Base-by-base conservation (phyloP, 2,113 vertebrate genomes). In the Cyanistes caeruleus region DNA sequence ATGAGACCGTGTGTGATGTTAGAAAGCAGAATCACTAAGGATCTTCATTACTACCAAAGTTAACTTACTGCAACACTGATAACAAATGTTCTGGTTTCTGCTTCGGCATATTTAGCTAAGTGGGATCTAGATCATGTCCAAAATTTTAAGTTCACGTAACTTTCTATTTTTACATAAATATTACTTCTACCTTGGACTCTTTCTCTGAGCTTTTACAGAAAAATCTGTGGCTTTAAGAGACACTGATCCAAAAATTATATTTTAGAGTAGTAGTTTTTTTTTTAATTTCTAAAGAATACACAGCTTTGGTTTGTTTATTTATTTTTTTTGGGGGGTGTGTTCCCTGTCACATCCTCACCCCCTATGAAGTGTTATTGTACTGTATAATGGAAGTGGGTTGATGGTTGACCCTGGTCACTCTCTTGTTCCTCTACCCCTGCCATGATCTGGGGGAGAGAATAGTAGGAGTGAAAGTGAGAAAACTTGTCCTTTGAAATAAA, bases 321-420 rank as follows among this genome's bases (percentile, higher is more conserved):
- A 0, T 6, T 78, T 67, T 65, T 74, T 80, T 35, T 11, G 2
- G 3, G 2, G 4, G 11, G 39, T 51, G 14, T 37, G 7, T 27
- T 24, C 22, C 5, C 23, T 12, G n/a, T 55, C 31, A 30, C 24
- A 30, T 41, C 35, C 9, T 7, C 25, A 64, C 14, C 3, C 5
- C 8, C 20, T 2, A 1, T 15, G 21, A 58, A 68, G 5, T 51
- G 48, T 64, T 64, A 24, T 7, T 64, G 23, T 35, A 48, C 25
- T 88, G 30, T 20, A 7, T 33, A 53, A 21, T 55, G 30, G 39
- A 68, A 55, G 15, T 30, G 13, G 3, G 4, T 35, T 67, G 58
- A 33, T 12, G 5, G 17, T 24, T 39, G 19, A 21, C 25, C 7
- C 9, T 82, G 28, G 11, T 11, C 1, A 0, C 13, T 67, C 3